Percentiles rank a stretch among this genome's conserved stretches.
These are phyloP conservation scores for Numenius arquata DNA, from an alignment of 2,113 vertebrate genomes.

Conservation along the genomic window DNA sequence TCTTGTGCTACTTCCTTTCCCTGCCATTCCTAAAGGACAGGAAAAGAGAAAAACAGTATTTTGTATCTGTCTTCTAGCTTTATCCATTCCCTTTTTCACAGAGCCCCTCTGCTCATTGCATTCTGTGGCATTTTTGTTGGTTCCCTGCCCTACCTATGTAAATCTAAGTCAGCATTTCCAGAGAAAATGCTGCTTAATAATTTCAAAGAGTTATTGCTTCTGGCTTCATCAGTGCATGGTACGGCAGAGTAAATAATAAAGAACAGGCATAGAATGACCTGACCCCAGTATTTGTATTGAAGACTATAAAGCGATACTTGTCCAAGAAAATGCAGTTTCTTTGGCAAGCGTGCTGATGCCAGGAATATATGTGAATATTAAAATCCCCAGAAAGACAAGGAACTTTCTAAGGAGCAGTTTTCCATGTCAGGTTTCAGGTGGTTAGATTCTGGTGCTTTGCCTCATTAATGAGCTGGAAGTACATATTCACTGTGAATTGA, in stretches of 20 bases:
- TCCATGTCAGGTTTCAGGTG: background rate
- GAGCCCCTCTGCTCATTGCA: background rate
- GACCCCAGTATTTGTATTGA: background rate
- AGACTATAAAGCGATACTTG: background rate
- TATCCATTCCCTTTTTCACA: background rate
- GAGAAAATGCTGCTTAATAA: slow-evolving; percentile 41
- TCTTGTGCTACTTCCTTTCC: background rate
- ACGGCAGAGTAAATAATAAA: background rate
- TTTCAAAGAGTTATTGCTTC: slow-evolving; percentile 21
- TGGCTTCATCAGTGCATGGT: background rate
- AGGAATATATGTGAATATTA: background rate
- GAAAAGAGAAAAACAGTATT: background rate
- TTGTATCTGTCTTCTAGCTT: background rate
- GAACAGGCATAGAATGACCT: background rate
- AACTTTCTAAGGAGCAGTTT: background rate
- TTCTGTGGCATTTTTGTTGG: background rate
- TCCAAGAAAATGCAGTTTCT: slow-evolving; percentile 8
- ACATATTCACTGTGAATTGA: background rate
- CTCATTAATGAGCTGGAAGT: background rate
- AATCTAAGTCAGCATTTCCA: slow-evolving; percentile 25
- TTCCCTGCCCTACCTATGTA: background rate
- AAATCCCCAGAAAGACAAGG: background rate
- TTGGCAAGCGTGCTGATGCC: background rate
- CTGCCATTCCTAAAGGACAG: background rate
- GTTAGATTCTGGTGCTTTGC: background rate